Evolutionary conservation across 2,888 invertebrate species (phyloP).

Genomic region (Rhamphomyia laevipes): DNA sequence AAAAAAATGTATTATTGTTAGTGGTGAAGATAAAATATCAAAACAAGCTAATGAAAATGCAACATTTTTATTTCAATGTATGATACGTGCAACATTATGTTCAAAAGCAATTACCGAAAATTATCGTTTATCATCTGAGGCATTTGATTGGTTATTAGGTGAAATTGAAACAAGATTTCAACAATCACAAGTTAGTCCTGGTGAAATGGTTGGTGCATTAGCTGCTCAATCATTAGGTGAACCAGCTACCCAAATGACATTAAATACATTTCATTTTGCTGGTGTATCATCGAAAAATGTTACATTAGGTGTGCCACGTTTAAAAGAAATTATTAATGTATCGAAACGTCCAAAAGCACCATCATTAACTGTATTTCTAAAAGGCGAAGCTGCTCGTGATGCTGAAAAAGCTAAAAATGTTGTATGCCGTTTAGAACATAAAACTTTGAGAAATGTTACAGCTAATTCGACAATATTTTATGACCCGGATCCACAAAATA

Average conservation of each 20-base stretch:
- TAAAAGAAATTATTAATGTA: constrained; percentile 93
- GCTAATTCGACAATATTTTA: constrained; percentile 97
- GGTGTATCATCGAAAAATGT: constrained; percentile 97
- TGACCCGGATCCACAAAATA: constrained; percentile 93
- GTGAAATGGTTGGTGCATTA: constrained; percentile 97
- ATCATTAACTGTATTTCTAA: constrained; percentile 88
- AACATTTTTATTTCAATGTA: constrained; percentile 85
- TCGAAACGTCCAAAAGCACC: constrained; percentile 96
- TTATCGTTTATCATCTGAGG: constrained; percentile 79
- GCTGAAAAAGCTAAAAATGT: constrained; percentile 98
- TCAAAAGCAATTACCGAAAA: constrained; percentile 90
- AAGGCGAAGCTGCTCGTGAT: constrained; percentile 86
- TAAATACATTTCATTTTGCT: constrained; percentile 20
- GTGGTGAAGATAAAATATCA: constrained; percentile 84
- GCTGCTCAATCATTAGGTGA: constrained; percentile 40
- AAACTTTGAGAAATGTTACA: constrained; percentile 84
- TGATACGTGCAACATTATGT: constrained; percentile 82
- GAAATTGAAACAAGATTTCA: constrained; percentile 95
- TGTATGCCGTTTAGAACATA: constrained; percentile 87
- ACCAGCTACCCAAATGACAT: constrained; percentile 21
- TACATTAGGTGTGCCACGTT: constrained; percentile 91
- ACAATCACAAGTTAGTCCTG: constrained; percentile 82
- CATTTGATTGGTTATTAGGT: constrained; percentile 96
- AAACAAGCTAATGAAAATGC: constrained; percentile 93
- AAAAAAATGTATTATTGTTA: constrained; percentile 77